Conservation (phyloP, 2,113 vertebrate genomes). For the Turdus rufiventris region DNA sequence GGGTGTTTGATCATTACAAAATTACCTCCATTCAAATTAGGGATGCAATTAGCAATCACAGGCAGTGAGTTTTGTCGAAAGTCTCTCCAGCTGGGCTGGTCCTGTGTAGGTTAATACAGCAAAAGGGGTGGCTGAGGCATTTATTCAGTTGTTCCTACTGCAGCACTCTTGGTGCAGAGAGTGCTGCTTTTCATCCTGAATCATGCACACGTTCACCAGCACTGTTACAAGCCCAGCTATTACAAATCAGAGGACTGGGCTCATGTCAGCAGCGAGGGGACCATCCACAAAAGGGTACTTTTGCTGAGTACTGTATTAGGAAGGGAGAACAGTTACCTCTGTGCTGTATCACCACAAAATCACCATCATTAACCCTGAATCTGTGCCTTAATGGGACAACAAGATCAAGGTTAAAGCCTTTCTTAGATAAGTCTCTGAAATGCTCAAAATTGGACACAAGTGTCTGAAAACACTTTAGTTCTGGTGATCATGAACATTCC, state of each 20-base stretch:
- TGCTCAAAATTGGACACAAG: background rate
- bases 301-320: background rate
- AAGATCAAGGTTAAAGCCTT: background rate
- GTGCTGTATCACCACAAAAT: background rate
- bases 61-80: background rate
- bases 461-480: background rate
- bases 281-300: background rate
- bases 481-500: background rate
- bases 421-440: background rate
- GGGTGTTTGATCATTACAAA: background rate
- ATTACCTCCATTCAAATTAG: background rate
- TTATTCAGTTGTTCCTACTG: background rate
- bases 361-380: background rate
- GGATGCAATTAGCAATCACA: background rate
- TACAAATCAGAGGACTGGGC: background rate
- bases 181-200: background rate
- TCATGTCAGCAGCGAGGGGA: background rate
- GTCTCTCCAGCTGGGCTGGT: background rate
- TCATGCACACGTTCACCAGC: accelerated
- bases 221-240: background rate
- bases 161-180: background rate
- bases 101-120: background rate
- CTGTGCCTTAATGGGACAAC: background rate
- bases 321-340: background rate
- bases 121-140: background rate